phyloP scores from a whole-genome alignment of 1,140 invertebrate genomes.

The Heterodera schachtii region DNA sequence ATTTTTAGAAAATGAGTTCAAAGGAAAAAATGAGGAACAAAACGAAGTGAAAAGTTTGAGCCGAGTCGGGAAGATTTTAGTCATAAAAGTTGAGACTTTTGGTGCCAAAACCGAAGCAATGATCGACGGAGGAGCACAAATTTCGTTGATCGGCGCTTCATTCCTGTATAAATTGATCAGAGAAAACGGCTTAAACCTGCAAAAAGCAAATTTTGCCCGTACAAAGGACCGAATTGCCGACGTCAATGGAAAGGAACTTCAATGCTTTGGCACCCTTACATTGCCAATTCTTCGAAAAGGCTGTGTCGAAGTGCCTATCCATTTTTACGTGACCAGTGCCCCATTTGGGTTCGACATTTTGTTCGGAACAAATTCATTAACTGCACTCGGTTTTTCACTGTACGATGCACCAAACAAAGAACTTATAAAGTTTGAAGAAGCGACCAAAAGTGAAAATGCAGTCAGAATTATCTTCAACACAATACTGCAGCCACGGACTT shows the following conservation, averaged over 20 bases:
- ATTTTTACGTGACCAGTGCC: background rate
- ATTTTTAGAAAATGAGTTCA: background rate
- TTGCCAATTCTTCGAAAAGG: too few relatives aligned
- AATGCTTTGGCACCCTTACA: too few relatives aligned
- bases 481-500: background rate
- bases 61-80: background rate
- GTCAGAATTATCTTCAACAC: constrained; percentile 11
- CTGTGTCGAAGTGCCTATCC: too few relatives aligned
- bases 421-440: constrained; percentile 6
- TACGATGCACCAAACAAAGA: background rate
- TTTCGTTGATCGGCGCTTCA: too few relatives aligned
- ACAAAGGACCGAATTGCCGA: too few relatives aligned
- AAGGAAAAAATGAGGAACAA: too few relatives aligned
- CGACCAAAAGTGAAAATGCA: background rate
- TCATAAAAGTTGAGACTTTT: background rate
- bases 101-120: too few relatives aligned
- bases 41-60: background rate
- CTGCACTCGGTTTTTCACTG: background rate
- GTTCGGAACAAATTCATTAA: constrained; percentile 3
- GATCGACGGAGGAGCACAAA: too few relatives aligned
- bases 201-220: too few relatives aligned
- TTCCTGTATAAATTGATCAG: too few relatives aligned
- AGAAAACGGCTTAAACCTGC: too few relatives aligned
- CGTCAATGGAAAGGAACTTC: too few relatives aligned
- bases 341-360: background rate